phyloP scores from a whole-genome alignment of 2,113 vertebrate genomes.

The Lutjanus erythropterus region DNA sequence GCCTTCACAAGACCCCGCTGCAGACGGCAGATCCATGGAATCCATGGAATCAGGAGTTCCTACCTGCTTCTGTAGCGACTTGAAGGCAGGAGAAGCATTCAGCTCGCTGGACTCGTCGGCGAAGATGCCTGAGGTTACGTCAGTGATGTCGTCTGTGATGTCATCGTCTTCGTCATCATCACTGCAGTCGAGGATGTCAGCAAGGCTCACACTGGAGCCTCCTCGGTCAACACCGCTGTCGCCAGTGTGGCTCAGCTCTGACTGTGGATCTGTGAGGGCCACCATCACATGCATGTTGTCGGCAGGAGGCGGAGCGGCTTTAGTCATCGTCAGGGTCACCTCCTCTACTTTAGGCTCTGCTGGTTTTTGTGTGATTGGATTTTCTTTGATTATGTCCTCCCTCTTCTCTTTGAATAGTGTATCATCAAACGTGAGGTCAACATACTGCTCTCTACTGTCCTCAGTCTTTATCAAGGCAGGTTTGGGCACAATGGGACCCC shows the following conservation, averaged over 20 bases:
- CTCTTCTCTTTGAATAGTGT: conserved; percentile 37
- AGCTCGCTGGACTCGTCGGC: conserved; percentile 84
- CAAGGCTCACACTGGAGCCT: conserved; percentile 81
- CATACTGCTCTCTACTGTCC: conserved; percentile 63
- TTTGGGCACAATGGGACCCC: conserved; percentile 75
- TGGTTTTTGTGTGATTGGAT: conserved; percentile 37
- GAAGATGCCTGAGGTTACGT: conserved; percentile 89
- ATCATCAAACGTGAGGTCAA: conserved; percentile 44
- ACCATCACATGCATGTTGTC: conserved; percentile 66
- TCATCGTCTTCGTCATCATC: conserved; percentile 83
- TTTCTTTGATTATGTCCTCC: conserved; percentile 63
- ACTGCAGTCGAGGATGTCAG: conserved; percentile 84
- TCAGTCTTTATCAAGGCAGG: conserved; percentile 55
- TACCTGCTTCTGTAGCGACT: conserved; percentile 90
- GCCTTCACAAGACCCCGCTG: conserved; percentile 85
- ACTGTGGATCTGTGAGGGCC: conserved; percentile 70
- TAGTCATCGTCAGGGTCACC: conserved; percentile 45
- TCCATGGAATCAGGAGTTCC: conserved; percentile 92
- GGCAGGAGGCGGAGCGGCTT: conserved; percentile 48
- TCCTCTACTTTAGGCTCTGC: conserved; percentile 62
- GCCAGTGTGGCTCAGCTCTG: conserved; percentile 63
- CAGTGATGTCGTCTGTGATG: conserved; percentile 83
- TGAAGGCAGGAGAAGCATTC: conserved; percentile 74
- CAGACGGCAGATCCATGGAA: conserved; percentile 89
- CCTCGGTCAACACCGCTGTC: conserved; percentile 80